These are phyloP conservation scores for Oreortyx pictus DNA, from an alignment of 2,797 vertebrate species.

Conservation along the genomic window DNA sequence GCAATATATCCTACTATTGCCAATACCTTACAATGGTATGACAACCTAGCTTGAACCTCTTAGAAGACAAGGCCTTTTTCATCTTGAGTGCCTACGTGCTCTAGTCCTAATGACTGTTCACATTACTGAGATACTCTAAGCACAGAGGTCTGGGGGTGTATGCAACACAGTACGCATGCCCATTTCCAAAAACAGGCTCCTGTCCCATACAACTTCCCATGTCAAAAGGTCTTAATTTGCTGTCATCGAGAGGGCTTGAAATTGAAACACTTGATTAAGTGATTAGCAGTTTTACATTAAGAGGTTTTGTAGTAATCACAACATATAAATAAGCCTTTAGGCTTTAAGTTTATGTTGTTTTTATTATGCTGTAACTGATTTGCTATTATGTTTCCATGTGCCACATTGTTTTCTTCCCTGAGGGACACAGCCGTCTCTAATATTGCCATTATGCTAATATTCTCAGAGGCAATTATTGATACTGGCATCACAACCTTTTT, in stretches of 20 bases:
- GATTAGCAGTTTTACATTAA: conserved; percentile 45
- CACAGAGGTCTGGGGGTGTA: background rate
- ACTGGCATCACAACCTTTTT: background rate
- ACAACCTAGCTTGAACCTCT: background rate
- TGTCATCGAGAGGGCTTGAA: conserved; percentile 29
- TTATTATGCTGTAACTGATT: conserved; percentile 38
- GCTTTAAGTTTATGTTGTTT: conserved; percentile 29
- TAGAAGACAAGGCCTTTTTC: background rate
- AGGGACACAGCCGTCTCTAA: background rate
- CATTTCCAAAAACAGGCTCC: background rate
- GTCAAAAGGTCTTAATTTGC: conserved; percentile 41
- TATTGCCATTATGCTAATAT: conserved; percentile 37
- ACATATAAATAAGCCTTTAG: conserved; percentile 40
- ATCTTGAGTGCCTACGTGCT: background rate
- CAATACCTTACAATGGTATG: background rate
- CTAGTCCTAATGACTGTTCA: background rate
- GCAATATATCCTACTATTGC: accelerated
- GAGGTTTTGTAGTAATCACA: conserved; percentile 32
- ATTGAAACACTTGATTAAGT: conserved; percentile 60
- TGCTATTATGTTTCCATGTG: conserved; percentile 23
- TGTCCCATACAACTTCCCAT: background rate
- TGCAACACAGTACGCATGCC: accelerated
- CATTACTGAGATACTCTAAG: background rate
- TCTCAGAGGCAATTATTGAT: conserved; percentile 2
- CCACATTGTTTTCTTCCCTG: conserved; percentile 30